Evolutionary conservation across 2,797 vertebrate genomes (phyloP), one percentile per base, ranked within the genome.

Genomic region (Fundulus diaphanus): DNA sequence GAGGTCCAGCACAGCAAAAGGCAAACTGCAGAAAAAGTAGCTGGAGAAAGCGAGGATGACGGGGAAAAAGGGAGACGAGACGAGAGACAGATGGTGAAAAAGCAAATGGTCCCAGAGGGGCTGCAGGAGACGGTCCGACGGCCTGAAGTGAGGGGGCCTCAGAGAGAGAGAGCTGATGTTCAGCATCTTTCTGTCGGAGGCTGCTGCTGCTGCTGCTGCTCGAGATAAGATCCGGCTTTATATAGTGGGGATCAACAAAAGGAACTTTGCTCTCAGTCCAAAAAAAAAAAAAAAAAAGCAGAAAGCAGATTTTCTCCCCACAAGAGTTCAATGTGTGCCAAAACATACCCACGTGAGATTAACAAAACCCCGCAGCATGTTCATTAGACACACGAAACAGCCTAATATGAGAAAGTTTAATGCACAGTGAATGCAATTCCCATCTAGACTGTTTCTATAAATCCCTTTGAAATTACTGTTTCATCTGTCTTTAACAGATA

Each of bases 11-110:
- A 87, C 68, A 3, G 93, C 77, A 68, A 96, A 94, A 57, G 95
- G 94, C 20, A 93, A 0, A n/a, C 94, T 93, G 90, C 94, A 95
- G 72, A 93, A 63, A 31, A 95, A 78, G 56, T 94, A 96, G 79
- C 93, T 90, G 79, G 85, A 92, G 81, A 95, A 95, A 44, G 92
- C 89, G 0, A 96, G 85, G 5, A 96, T 51, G 33, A 95, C 88
- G 0, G 88, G 90, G 66, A 95, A 93, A 75, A 94, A 90, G 2
- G 93, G 94, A 44, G 93, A 94, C 0, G 87, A 89, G 79, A 95
- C 70, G 24, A 91, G 85, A 70, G 85, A 76, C 57, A 52, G 71
- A 74, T 95, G 90, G 48, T 93, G 85, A 18, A 84, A 33, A 67
- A 92, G 84, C 70, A 95, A 68, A 78, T 93, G 72, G 63, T 94